Conservation (phyloP, 2,797 vertebrate genomes). For the Microctenopoma lineatum region DNA sequence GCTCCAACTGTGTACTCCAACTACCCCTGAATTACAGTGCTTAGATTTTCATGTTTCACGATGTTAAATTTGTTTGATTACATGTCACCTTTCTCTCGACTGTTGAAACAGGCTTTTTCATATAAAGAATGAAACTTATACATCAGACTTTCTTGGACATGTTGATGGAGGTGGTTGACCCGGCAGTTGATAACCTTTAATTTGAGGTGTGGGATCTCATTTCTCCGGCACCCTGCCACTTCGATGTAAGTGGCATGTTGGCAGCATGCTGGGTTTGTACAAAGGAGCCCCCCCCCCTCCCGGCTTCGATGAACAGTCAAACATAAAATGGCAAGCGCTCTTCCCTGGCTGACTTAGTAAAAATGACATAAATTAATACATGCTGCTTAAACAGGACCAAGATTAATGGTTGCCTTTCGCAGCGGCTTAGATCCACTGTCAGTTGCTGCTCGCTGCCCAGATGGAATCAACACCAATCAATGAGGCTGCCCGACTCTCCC, state of each 20-base stretch:
- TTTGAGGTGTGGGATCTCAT: constrained; percentile 68
- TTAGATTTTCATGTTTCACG: constrained; percentile 25
- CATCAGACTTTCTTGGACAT: constrained; percentile 30
- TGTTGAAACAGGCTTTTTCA: constrained; percentile 15
- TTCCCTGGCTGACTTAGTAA: constrained; percentile 94
- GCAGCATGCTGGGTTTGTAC: constrained; percentile 71
- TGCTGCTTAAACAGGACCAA: constrained; percentile 98
- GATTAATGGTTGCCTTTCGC: constrained; percentile 98
- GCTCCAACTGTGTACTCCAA: constrained; percentile 38
- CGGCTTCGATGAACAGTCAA: constrained; percentile 86
- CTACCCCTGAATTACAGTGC: constrained; percentile 42
- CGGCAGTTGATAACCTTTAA: constrained; percentile 70
- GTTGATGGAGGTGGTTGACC: constrained; percentile 50
- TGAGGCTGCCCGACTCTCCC: constrained; percentile 74
- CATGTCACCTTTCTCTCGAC: neutral
- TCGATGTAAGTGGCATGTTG: constrained; percentile 72
- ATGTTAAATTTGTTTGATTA: constrained; percentile 33
- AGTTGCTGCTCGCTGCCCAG: constrained; percentile 92
- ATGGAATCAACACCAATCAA: constrained; percentile 98
- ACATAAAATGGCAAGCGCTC: constrained; percentile 91
- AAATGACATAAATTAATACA: constrained; percentile 99
- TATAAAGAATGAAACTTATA: constrained; percentile 20
- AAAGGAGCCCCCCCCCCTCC: constrained; percentile 64
- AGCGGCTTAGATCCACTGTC: constrained; percentile 95
- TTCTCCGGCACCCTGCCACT: constrained; percentile 67